These are phyloP conservation scores for Catharus minimus DNA, from an alignment of 2,113 vertebrate genomes.

Conservation along the genomic window DNA sequence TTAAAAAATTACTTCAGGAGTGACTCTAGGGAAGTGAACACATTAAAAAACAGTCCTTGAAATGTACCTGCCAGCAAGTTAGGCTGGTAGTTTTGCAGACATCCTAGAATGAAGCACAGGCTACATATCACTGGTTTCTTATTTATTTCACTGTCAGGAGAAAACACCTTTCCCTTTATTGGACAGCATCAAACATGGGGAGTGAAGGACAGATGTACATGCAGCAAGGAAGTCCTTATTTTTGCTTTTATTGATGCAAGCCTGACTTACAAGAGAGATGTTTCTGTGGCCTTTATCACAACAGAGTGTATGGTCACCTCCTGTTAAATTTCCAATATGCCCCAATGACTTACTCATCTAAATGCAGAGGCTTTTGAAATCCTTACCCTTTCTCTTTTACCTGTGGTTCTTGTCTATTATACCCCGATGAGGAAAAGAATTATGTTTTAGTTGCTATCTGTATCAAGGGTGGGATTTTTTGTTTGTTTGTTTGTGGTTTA, in stretches of 20 bases:
- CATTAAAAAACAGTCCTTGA: neutral
- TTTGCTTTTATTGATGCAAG: neutral
- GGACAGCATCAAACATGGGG: neutral
- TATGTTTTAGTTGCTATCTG: neutral
- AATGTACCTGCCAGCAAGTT: neutral
- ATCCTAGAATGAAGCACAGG: neutral
- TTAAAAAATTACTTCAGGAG: slow-evolving; percentile 24
- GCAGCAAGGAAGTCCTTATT: neutral
- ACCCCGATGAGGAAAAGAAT: neutral
- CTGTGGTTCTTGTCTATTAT: neutral
- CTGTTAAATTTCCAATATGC: neutral
- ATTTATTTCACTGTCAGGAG: neutral
- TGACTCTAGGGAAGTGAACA: slow-evolving; percentile 26
- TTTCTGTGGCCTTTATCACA: neutral
- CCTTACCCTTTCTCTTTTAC: neutral
- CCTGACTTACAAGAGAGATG: neutral
- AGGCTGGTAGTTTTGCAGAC: slow-evolving; percentile 1
- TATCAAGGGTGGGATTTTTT: neutral
- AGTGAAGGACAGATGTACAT: neutral
- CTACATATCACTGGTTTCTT: neutral
- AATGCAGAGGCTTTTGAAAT: neutral
- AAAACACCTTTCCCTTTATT: neutral
- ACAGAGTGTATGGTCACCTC: neutral
- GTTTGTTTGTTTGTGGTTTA: neutral
- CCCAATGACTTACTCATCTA: neutral